phyloP scores from a whole-genome alignment of 2,113 vertebrate species.

The Brienomyrus brachyistius region DNA sequence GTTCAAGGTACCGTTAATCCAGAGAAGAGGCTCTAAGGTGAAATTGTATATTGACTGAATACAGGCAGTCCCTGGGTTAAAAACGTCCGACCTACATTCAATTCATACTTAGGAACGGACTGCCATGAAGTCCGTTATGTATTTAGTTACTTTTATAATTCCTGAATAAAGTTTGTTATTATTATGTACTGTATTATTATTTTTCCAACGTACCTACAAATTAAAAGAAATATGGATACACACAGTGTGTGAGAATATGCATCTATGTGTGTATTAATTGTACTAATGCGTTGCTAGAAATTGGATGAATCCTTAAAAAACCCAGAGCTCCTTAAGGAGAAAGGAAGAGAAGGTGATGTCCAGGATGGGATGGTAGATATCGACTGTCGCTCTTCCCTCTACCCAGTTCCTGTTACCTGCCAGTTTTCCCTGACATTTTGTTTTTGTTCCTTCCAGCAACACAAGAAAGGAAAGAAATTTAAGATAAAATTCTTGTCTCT shows the following conservation, averaged over 20 bases:
- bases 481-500: conserved; percentile 25
- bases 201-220: too few relatives aligned
- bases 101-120: too few relatives aligned
- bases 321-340: background rate
- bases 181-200: too few relatives aligned
- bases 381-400: background rate
- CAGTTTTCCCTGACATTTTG: background rate
- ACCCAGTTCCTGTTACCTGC: background rate
- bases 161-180: too few relatives aligned
- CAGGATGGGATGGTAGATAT: conserved; percentile 22
- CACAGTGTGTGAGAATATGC: background rate
- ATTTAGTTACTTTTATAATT: too few relatives aligned
- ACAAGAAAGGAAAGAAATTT: conserved; percentile 40
- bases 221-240: background rate
- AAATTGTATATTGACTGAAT: background rate
- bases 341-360: conserved; percentile 15
- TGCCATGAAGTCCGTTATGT: too few relatives aligned
- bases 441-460: background rate
- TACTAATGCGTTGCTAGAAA: background rate
- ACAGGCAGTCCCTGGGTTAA: too few relatives aligned
- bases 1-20: conserved; percentile 26
- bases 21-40: conserved; percentile 56
- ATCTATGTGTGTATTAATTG: background rate
- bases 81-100: too few relatives aligned
- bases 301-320: background rate